Evolutionary conservation across 2,888 invertebrate species (phyloP).

Genomic region (Melieria omissa): DNA sequence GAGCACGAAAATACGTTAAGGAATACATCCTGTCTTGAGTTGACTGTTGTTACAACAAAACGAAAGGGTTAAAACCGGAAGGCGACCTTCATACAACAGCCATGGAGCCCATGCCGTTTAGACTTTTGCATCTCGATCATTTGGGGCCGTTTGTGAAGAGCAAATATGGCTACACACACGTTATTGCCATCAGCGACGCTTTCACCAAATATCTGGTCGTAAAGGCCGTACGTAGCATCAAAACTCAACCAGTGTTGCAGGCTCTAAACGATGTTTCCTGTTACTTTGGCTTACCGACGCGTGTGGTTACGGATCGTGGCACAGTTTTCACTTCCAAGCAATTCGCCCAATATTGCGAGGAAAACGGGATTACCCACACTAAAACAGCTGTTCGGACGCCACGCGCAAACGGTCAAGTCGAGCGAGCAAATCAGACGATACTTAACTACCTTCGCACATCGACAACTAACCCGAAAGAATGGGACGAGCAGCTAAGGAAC

Average conservation of each 20-base stretch:
- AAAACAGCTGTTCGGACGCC: slow-evolving; percentile 28
- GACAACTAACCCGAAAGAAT: no score
- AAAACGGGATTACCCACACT: slow-evolving; percentile 26
- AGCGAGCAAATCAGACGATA: no score
- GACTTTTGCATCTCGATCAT: slow-evolving; percentile 24
- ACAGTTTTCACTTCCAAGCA: slow-evolving; percentile 41
- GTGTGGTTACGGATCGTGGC: slow-evolving; percentile 47
- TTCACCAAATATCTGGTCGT: slow-evolving; percentile 42
- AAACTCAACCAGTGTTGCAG: slow-evolving; percentile 36
- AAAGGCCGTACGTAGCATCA: slow-evolving; percentile 39
- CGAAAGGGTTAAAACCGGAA: no score
- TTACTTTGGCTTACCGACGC: slow-evolving; percentile 15
- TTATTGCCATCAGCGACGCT: slow-evolving; percentile 37
- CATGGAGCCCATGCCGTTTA: slow-evolving; percentile 23
- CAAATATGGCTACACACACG: slow-evolving; percentile 27
- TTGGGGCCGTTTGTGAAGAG: slow-evolving; percentile 34
- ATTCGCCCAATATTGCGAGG: slow-evolving; percentile 40
- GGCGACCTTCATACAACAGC: no score
- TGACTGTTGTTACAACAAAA: no score
- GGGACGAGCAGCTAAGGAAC: no score
- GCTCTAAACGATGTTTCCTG: slow-evolving; percentile 34
- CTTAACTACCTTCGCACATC: no score
- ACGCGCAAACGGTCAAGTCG: slow-evolving; percentile 29
- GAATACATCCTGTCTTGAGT: no score
- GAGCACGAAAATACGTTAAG: no score